A percentile compares a stretch with the other conserved stretches of the same genome.
phyloP scores from a whole-genome alignment of 2,113 vertebrate genomes.

The Hyla sarda region DNA sequence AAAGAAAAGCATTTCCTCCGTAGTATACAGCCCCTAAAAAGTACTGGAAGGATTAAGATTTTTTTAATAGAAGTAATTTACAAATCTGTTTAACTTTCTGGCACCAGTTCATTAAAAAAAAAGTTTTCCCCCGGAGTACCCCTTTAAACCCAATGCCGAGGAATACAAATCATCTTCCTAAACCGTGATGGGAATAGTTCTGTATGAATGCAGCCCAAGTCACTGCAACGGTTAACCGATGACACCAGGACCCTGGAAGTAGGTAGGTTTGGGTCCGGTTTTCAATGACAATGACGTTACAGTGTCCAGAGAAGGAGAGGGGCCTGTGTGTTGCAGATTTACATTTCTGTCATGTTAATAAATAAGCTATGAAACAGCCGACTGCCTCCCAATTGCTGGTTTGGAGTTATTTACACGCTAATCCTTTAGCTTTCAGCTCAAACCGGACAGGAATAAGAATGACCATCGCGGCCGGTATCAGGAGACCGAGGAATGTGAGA shows the following conservation, averaged over 20 bases:
- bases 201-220: no score
- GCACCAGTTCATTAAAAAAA: no score
- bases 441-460: slow-evolving; percentile 78
- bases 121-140: no score
- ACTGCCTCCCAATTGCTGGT: slow-evolving; percentile 77
- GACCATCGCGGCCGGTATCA: slow-evolving; percentile 69
- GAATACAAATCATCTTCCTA: no score
- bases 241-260: background rate
- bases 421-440: slow-evolving; percentile 79
- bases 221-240: background rate
- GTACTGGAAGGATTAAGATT: no score
- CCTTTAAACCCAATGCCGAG: no score
- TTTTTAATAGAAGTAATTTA: no score
- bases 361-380: slow-evolving; percentile 82
- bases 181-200: no score
- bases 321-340: slow-evolving; percentile 63
- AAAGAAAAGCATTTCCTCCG: no score
- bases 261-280: background rate
- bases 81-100: no score
- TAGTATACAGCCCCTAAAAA: no score
- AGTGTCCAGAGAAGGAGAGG: slow-evolving; percentile 45
- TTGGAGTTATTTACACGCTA: slow-evolving; percentile 85
- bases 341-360: slow-evolving; percentile 74
- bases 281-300: slow-evolving; percentile 40
- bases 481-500: slow-evolving; percentile 72